These are phyloP conservation scores for Oryzias dopingdopingensis DNA, from an alignment of 2,797 vertebrate genomes.

Conservation along the genomic window DNA sequence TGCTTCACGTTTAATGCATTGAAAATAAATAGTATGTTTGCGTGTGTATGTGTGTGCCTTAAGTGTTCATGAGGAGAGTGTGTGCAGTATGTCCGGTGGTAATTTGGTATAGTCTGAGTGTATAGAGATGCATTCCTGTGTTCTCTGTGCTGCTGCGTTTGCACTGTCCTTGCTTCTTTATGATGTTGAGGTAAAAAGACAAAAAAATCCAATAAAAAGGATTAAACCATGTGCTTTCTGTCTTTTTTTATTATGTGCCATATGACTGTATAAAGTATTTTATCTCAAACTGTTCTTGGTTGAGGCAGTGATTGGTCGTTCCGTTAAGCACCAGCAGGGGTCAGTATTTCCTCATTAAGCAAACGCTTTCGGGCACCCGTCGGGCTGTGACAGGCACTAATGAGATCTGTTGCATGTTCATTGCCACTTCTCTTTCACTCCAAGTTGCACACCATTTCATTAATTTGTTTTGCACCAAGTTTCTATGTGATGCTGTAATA, in stretches of 20 bases:
- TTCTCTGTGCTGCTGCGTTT: constrained; percentile 47
- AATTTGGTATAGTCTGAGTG: constrained; percentile 34
- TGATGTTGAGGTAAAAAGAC: constrained; percentile 61
- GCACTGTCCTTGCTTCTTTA: constrained; percentile 61
- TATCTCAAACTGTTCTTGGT: too few species aligned
- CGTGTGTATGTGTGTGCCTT: constrained; percentile 59
- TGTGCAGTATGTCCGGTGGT: constrained; percentile 42
- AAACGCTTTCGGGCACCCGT: neutral
- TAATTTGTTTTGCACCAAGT: constrained; percentile 19
- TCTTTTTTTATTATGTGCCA: neutral
- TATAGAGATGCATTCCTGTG: constrained; percentile 39
- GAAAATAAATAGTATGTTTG: constrained; percentile 46
- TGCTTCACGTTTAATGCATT: constrained; percentile 55
- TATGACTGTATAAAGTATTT: constrained; percentile 5
- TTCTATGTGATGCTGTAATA: constrained; percentile 26
- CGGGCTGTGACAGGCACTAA: constrained; percentile 1
- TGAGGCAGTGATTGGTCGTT: neutral
- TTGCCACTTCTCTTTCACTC: neutral
- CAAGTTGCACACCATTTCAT: constrained; percentile 17
- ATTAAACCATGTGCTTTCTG: constrained; percentile 19
- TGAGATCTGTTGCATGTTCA: constrained; percentile 4
- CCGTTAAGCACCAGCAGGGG: constrained; percentile 35
- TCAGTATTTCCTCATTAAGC: constrained; percentile 26
- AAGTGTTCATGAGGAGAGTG: constrained; percentile 46
- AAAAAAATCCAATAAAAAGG: constrained; percentile 39